A percentile compares a stretch with the other conserved stretches of the same genome.
phyloP scores from a whole-genome alignment of 2,888 invertebrate species.

The Cryptocheilus praepositus region DNA sequence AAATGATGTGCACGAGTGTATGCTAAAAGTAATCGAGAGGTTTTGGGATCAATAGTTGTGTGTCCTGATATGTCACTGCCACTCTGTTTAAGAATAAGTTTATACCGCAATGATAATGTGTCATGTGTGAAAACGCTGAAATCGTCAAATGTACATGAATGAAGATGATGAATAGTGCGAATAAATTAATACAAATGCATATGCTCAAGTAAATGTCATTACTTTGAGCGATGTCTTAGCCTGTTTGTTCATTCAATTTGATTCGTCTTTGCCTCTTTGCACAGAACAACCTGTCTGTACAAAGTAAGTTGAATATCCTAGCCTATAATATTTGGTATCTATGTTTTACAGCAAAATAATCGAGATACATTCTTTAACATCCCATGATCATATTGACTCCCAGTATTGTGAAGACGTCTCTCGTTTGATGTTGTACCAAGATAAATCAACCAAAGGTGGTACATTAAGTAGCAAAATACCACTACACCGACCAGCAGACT shows the following conservation, averaged over 20 bases:
- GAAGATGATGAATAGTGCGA: constrained; percentile 12
- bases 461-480: constrained; percentile 69
- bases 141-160: constrained; percentile 21
- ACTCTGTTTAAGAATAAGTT: constrained; percentile 13
- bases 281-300: constrained; percentile 24
- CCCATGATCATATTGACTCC: constrained; percentile 56
- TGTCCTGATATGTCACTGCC: constrained; percentile 23
- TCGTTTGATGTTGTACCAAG: constrained; percentile 68
- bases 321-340: constrained; percentile 35
- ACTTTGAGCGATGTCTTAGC: constrained; percentile 12
- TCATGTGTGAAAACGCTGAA: not conserved
- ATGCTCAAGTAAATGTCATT: constrained; percentile 25
- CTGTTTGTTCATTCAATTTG: constrained; percentile 19
- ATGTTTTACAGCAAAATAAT: constrained; percentile 66
- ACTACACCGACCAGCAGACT: constrained; percentile 71
- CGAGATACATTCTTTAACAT: constrained; percentile 61
- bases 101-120: constrained; percentile 10
- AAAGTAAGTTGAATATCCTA: constrained; percentile 32
- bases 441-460: constrained; percentile 73
- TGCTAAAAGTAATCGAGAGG: constrained; percentile 38
- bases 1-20: constrained; percentile 45
- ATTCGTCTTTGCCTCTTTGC: constrained; percentile 24
- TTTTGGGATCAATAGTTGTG: constrained; percentile 16
- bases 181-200: constrained; percentile 22
- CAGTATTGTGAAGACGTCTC: constrained; percentile 51